Conservation (phyloP, 1,140 invertebrate species). For the Condylostylus longicornis region DNA sequence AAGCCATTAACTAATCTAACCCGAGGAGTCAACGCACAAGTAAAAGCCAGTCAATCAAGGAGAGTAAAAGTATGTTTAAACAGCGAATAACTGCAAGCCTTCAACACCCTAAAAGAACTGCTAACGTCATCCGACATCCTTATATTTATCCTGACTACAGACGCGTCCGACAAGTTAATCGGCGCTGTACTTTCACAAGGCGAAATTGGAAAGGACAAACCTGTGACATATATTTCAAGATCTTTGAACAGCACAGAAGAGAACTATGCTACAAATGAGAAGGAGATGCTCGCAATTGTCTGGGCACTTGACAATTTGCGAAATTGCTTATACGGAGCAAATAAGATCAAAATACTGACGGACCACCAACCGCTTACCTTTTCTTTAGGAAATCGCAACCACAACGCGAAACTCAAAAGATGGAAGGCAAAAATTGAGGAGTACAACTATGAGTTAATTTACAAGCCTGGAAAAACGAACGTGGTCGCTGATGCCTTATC, state of each 20-base stretch:
- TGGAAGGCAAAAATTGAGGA: conserved; percentile 19
- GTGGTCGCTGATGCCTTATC: too few species aligned
- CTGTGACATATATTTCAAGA: conserved; percentile 20
- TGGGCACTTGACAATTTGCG: conserved; percentile 27
- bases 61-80: neutral
- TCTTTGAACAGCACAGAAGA: conserved; percentile 19
- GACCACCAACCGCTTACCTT: conserved; percentile 30
- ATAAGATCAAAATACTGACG: conserved; percentile 12
- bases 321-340: conserved; percentile 13
- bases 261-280: conserved; percentile 16
- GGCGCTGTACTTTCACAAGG: conserved; percentile 23
- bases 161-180: conserved; percentile 15
- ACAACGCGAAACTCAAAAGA: conserved; percentile 18
- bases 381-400: conserved; percentile 26
- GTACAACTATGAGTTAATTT: conserved; percentile 23
- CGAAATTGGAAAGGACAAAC: conserved; percentile 16
- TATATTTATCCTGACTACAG: conserved; percentile 18
- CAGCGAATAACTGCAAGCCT: conserved; percentile 14
- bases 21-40: conserved; percentile 3
- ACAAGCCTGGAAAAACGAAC: conserved; percentile 8
- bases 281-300: conserved; percentile 20
- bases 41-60: conserved; percentile 5
- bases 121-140: conserved; percentile 30
- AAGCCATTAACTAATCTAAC: conserved; percentile 6
- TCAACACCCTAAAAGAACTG: conserved; percentile 28